Percentiles rank a stretch among this genome's conserved stretches.
Evolutionary conservation across 2,113 vertebrate species (phyloP).

Genomic region (Numenius arquata): DNA sequence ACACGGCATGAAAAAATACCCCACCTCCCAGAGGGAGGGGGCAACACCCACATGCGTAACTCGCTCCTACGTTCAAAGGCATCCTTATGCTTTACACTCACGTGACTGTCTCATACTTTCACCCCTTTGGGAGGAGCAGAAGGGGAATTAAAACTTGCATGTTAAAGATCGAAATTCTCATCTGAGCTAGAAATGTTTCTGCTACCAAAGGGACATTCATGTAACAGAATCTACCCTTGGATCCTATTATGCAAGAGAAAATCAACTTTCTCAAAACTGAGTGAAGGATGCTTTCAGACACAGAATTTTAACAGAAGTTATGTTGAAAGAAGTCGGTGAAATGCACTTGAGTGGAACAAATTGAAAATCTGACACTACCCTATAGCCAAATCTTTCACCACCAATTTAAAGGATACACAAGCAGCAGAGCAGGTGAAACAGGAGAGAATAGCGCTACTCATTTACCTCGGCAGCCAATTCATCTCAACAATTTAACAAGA

Average conservation of each 20-base stretch:
- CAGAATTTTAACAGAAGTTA: slow-evolving; percentile 10
- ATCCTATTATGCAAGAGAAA: neutral
- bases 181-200: neutral
- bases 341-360: slow-evolving; percentile 6
- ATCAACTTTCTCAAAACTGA: neutral
- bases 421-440: slow-evolving; percentile 42
- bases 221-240: neutral
- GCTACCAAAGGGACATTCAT: neutral
- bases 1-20: neutral
- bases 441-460: neutral
- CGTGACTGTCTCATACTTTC: neutral
- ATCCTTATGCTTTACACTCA: neutral
- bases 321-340: slow-evolving; percentile 16
- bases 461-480: slow-evolving; percentile 44
- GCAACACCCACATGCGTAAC: neutral
- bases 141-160: neutral
- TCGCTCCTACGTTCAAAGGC: neutral
- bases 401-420: slow-evolving; percentile 14
- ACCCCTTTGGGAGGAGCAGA: neutral
- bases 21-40: neutral
- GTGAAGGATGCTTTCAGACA: neutral
- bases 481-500: slow-evolving; percentile 32
- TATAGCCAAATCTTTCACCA: neutral
- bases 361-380: slow-evolving; percentile 17
- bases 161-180: neutral